These are phyloP conservation scores for Columbina picui DNA, from an alignment of 2,113 vertebrate genomes.

Conservation along the genomic window DNA sequence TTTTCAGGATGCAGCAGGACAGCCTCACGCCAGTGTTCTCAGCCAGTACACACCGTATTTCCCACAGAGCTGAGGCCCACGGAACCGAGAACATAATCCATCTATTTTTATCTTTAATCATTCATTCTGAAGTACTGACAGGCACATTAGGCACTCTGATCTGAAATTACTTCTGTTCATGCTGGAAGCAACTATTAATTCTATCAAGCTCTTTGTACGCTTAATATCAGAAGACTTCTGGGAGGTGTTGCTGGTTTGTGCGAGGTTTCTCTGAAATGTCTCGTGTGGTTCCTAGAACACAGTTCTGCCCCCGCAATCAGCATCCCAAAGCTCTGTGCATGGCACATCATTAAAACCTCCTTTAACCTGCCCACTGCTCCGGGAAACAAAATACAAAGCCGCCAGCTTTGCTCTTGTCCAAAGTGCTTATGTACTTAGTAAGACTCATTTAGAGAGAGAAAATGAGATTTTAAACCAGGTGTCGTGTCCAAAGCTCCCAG, in stretches of 20 bases:
- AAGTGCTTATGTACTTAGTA: background rate
- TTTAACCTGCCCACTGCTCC: background rate
- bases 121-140: conserved; percentile 53
- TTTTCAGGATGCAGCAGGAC: conserved; percentile 34
- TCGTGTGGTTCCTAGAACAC: background rate
- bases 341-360: background rate
- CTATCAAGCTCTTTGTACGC: conserved; percentile 32
- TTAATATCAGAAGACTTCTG: conserved; percentile 25
- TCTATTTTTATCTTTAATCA: conserved; percentile 59
- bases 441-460: background rate
- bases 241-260: background rate
- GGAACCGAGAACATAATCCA: conserved; percentile 39
- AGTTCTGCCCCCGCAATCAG: background rate
- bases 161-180: conserved; percentile 73
- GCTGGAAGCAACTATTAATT: conserved; percentile 66
- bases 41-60: background rate
- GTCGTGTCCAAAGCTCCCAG: background rate
- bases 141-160: conserved; percentile 45
- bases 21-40: background rate
- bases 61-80: conserved; percentile 15
- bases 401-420: background rate
- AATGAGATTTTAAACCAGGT: background rate
- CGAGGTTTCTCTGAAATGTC: conserved; percentile 2
- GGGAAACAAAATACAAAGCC: background rate
- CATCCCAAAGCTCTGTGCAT: background rate